Base-by-base conservation (phyloP, 2,888 invertebrate species). In the Dromius quadrimaculatus region DNA sequence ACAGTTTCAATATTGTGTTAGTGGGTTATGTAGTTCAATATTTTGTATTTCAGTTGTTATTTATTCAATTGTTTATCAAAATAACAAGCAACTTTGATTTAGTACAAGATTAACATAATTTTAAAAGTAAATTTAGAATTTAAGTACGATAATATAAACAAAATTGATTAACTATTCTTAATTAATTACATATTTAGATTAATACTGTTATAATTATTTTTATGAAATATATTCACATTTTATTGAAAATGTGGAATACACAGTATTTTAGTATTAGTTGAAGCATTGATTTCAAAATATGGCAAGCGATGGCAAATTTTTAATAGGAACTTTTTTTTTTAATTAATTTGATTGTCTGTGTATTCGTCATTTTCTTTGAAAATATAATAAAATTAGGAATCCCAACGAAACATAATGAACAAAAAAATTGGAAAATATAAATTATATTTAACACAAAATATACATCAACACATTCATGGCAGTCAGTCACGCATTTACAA, bases 401-500 rank as follows among this genome's bases (percentile, higher is more conserved):
- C 47, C 47, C 50, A 54, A 54, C 50, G 50, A 54, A 54, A 77
- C 73, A 74, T 79, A 78, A 75, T 74, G 77, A 80, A 78, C 77
- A 76, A 79, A 78, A 78, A 78, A 79, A 82, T 79, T 84, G 76
- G 81, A 81, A 82, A 82, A 83, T 82, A 81, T 84, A 83, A 69
- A 69, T 66, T 69, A 69, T 69, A 69, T 69, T 54, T 43, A 59
- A 69, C 69, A 69, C 43, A 61, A 61, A 54, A 54, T 69, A 59
- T 69, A 76, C 79, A 82, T 84, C 84, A 84, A 86, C 81, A 85
- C 84, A 86, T 84, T 73, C 76, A 77, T 74, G 74, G 23, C 50
- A 76, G 74, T 82, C 81, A 80, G 80, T 80, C 82, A 82, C 82
- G 82, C 82, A 82, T 82, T 81, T 82, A 15, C 11, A 28, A 54